A percentile compares a stretch with the other conserved stretches of the same genome.
These are phyloP conservation scores for Cercopithecus mona DNA, from an alignment of 2,113 vertebrate genomes.

Conservation along the genomic window DNA sequence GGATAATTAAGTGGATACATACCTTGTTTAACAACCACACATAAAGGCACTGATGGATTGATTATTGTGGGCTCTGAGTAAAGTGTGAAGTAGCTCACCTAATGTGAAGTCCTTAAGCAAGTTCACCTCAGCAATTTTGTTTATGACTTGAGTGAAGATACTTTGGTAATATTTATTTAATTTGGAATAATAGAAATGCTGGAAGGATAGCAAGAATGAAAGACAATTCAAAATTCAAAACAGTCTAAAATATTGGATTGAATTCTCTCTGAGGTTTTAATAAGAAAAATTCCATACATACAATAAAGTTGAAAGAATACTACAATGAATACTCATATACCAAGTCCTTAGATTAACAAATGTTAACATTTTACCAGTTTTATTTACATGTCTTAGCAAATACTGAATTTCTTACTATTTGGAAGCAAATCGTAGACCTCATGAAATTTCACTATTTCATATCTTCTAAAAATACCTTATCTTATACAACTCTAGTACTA, in stretches of 20 bases:
- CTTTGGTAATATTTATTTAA: not conserved
- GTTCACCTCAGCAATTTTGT: not conserved
- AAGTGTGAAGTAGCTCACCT: not conserved
- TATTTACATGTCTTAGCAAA: not conserved
- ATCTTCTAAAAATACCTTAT: not conserved
- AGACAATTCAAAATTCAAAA: not conserved
- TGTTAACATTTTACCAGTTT: not conserved
- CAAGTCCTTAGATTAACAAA: not conserved
- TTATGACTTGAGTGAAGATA: not conserved
- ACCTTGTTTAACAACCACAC: not conserved
- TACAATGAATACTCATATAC: not conserved
- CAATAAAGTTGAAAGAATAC: not conserved
- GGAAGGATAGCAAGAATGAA: not conserved
- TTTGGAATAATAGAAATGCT: not conserved
- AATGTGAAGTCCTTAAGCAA: not conserved
- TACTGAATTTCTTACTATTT: not conserved
- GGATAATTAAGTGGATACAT: not conserved
- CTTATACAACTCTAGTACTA: not conserved
- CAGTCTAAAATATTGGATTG: not conserved
- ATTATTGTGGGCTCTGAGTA: not conserved
- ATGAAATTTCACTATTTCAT: not conserved
- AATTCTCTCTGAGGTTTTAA: slow-evolving; percentile 10
- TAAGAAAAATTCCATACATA: not conserved
- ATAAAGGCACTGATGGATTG: not conserved
- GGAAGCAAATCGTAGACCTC: not conserved